Base-by-base conservation (phyloP, 2,888 invertebrate genomes). In the Orthosia gothica region DNA sequence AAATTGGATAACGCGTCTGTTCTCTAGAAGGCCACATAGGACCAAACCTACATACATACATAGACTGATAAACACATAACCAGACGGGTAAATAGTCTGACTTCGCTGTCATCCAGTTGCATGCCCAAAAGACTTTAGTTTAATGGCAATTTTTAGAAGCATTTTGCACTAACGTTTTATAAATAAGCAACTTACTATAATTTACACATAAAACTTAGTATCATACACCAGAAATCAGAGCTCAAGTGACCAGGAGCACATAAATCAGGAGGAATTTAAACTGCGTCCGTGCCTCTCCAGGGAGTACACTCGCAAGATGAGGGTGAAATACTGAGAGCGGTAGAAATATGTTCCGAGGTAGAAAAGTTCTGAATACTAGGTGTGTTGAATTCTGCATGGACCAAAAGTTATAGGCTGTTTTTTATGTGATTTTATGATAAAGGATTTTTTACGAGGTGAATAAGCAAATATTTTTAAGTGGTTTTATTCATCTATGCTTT, bases 191-290 rank as follows among this genome's bases (percentile, higher is more conserved):
- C 26, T 47, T 32, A 32, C 32, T 32, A 32, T 32, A 63, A 72
- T 68, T 59, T 59, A 59, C 52, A 80, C 47, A 54, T 55, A 66
- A 54, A 70, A 57, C 26, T 23, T n/a, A 64, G 65, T 70, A 70
- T 73, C 59, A 82, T 70, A 75, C 54, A 54, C 16, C 1, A 81
- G 69, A 83, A 86, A 87, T 85, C 81, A 70, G 73, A 74, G 73
- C 71, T 55, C 77, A 67, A 82, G 80, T 82, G 86, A 84, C 86
- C 81, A 75, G 71, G 76, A 66, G 20, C 26, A 58, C 81, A 84
- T 86, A 87, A 86, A 86, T 86, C 84, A 70, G 70, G 16, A 47
- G 67, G 86, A 84, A 87, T 87, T 86, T 87, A 84, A 86, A 87
- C 87, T 79, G 82, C 59, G 76, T 67, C 78, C 74, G 77, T 74